These are phyloP conservation scores for Sorex maritimensis DNA, from an alignment of 2,797 vertebrate genomes.

Conservation along the genomic window DNA sequence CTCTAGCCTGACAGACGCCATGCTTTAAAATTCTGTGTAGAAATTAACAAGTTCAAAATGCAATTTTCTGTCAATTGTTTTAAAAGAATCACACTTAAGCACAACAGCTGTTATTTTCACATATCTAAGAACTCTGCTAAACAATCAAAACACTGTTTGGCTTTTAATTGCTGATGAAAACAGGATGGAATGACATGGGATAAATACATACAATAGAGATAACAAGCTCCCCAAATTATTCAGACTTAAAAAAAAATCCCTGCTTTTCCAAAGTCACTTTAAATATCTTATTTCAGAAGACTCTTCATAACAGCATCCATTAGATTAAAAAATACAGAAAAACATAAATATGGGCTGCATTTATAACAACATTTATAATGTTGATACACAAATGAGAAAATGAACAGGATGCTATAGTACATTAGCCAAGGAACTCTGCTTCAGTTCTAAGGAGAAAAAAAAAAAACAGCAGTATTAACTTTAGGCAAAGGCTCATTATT, in stretches of 20 bases:
- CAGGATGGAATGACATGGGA: neutral
- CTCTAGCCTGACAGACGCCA: neutral
- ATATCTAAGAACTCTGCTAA: constrained; percentile 65
- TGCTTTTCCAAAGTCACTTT: neutral
- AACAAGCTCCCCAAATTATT: neutral
- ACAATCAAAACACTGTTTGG: neutral
- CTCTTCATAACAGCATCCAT: neutral
- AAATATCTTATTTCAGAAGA: constrained; percentile 58
- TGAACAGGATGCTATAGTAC: constrained; percentile 7
- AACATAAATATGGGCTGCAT: neutral
- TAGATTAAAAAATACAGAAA: neutral
- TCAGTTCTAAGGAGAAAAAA: constrained; percentile 85
- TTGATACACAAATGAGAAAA: constrained; percentile 67
- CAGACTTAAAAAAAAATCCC: constrained; percentile 15
- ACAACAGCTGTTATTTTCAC: constrained; percentile 59
- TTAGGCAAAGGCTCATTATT: constrained; percentile 91
- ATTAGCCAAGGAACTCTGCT: constrained; percentile 88
- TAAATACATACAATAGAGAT: neutral
- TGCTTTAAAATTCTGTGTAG: constrained; percentile 49
- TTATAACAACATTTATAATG: constrained; percentile 71
- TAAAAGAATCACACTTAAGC: constrained; percentile 49
- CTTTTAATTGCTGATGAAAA: neutral
- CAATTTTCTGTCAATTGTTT: constrained; percentile 13
- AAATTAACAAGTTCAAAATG: constrained; percentile 61
- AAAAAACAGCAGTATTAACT: constrained; percentile 91